These are phyloP conservation scores for Xanthostigma xanthostigma DNA, from an alignment of 2,888 invertebrate genomes.

Conservation along the genomic window DNA sequence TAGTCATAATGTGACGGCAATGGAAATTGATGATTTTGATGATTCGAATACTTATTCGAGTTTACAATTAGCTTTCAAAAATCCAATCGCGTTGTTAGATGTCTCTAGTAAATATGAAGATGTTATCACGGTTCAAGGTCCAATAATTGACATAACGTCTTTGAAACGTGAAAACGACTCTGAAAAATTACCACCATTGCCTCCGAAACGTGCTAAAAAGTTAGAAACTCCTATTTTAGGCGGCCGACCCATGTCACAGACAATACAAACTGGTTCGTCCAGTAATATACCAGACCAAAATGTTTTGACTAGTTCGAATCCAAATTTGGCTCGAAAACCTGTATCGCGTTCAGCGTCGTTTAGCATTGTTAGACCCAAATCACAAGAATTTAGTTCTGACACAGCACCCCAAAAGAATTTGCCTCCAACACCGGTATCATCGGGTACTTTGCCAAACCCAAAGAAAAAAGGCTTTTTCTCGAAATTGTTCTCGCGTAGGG, in stretches of 20 bases:
- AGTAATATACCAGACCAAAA: slow-evolving; percentile 16
- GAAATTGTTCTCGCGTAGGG: slow-evolving; percentile 42
- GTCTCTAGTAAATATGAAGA: slow-evolving; percentile 40
- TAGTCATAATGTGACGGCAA: slow-evolving; percentile 15
- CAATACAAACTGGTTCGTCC: slow-evolving; percentile 10
- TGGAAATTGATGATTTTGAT: slow-evolving; percentile 50
- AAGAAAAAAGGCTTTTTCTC: slow-evolving; percentile 47
- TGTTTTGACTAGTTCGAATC: slow-evolving; percentile 15
- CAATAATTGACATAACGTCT: slow-evolving; percentile 30
- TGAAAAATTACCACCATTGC: slow-evolving; percentile 58
- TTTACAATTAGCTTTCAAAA: slow-evolving; percentile 71
- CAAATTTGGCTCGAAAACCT: slow-evolving; percentile 14
- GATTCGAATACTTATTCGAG: slow-evolving; percentile 73
- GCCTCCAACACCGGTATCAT: slow-evolving; percentile 32
- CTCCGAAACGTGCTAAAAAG: slow-evolving; percentile 62
- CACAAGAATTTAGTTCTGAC: slow-evolving; percentile 4
- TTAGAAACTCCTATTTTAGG: slow-evolving; percentile 28
- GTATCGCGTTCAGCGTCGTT: slow-evolving; percentile 22
- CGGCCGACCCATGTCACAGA: slow-evolving; percentile 11
- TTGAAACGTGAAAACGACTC: slow-evolving; percentile 35
- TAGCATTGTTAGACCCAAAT: slow-evolving; percentile 17
- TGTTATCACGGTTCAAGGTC: slow-evolving; percentile 30
- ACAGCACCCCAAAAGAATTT: slow-evolving; percentile 37
- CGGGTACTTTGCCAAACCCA: slow-evolving; percentile 33
- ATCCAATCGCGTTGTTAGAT: slow-evolving; percentile 48